phyloP scores from a whole-genome alignment of 1,140 invertebrate species.

The Pemphigus obesinymphae region DNA sequence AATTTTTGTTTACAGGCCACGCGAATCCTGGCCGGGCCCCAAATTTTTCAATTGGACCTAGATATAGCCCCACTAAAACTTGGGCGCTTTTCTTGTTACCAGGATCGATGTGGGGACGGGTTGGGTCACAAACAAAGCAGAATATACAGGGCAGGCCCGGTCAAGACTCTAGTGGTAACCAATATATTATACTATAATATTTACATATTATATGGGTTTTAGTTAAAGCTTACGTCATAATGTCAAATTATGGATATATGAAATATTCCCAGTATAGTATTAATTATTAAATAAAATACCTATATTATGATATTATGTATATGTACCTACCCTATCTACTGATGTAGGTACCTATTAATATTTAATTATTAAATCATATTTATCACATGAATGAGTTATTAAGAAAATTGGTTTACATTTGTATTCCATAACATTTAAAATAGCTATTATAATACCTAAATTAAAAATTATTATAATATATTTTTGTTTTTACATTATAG shows the following conservation, averaged over 20 bases:
- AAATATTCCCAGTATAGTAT: no score
- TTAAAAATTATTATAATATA: neutral
- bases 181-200: slow-evolving; percentile 46
- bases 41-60: neutral
- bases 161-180: slow-evolving; percentile 9
- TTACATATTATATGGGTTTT: no score
- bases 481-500: neutral
- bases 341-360: no score
- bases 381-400: neutral
- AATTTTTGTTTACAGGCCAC: slow-evolving; percentile 5
- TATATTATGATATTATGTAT: no score
- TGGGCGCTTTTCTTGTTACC: slow-evolving; percentile 12
- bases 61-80: neutral
- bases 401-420: neutral
- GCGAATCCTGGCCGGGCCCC: neutral
- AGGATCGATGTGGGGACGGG: neutral
- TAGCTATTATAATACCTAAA: neutral
- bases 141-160: neutral
- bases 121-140: slow-evolving; percentile 13
- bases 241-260: no score
- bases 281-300: no score
- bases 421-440: neutral
- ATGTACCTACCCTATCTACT: no score
- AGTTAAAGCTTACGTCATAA: no score
- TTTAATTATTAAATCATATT: no score